phyloP scores from a whole-genome alignment of 1,140 invertebrate genomes.

The Drosophila kikkawai region DNA sequence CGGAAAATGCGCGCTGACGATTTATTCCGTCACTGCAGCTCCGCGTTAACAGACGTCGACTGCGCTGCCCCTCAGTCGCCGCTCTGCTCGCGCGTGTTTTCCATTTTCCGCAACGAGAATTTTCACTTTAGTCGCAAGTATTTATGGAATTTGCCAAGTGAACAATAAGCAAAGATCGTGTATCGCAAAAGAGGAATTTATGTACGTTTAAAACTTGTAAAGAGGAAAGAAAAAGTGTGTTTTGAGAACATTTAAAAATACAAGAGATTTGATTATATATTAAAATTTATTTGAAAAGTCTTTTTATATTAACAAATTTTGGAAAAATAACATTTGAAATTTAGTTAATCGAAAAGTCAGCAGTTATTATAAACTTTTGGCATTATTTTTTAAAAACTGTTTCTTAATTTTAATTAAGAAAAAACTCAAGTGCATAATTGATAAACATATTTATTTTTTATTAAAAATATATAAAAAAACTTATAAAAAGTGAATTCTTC shows the following conservation, averaged over 20 bases:
- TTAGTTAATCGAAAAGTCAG: background rate
- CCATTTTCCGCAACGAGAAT: constrained; percentile 30
- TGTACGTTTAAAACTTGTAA: background rate
- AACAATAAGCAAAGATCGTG: constrained; percentile 28
- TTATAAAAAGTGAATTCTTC: background rate
- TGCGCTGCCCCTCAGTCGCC: constrained; percentile 34
- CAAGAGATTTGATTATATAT: background rate
- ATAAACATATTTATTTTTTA: background rate
- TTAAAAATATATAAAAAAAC: background rate
- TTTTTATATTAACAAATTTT: background rate
- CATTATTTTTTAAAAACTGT: background rate
- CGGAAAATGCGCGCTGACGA: constrained; percentile 20
- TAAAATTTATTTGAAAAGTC: too few species aligned
- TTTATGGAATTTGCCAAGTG: constrained; percentile 47
- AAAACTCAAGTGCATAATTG: background rate
- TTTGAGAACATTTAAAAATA: background rate
- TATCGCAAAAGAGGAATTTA: background rate
- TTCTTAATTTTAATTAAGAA: background rate
- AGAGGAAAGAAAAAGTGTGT: background rate
- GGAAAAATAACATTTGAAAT: background rate
- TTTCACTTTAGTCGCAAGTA: constrained; percentile 57
- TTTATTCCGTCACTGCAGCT: constrained; percentile 67
- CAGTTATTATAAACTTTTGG: background rate
- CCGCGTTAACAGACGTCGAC: constrained; percentile 66
- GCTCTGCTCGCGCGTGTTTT: constrained; percentile 32